Conservation (phyloP, 2,888 invertebrate genomes). For the Listrodromus nycthemerus region DNA sequence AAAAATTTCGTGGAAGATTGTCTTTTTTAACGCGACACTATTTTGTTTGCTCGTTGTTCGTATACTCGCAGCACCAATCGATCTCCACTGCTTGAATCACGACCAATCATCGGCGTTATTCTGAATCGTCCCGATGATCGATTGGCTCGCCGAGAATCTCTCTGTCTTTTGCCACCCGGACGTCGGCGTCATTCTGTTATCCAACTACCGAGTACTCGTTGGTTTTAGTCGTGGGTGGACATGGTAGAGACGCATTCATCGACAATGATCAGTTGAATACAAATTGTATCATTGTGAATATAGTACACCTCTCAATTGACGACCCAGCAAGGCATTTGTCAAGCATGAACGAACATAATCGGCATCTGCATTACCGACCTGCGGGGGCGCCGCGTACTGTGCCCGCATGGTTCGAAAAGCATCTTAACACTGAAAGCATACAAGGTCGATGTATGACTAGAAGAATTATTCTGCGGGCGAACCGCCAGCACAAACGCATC, state of each 20-base stretch:
- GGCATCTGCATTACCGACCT: background rate
- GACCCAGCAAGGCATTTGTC: background rate
- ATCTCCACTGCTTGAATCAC: conserved; percentile 3
- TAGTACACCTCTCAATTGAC: background rate
- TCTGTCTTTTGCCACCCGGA: background rate
- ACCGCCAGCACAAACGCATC: background rate
- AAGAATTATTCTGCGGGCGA: background rate
- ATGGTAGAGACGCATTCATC: background rate
- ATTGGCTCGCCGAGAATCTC: background rate
- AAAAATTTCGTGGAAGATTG: background rate
- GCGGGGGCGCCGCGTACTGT: background rate
- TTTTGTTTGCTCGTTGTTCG: conserved; percentile 5
- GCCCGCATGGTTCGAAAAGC: background rate
- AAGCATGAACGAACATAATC: background rate
- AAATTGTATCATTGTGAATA: background rate
- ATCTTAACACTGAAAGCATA: background rate
- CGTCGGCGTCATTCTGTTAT: background rate
- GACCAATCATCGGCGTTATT: conserved; percentile 25
- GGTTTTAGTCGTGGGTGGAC: background rate
- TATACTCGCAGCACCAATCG: conserved; percentile 8
- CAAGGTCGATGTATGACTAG: background rate
- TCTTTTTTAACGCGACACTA: background rate
- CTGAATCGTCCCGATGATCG: background rate
- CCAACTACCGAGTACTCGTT: background rate
- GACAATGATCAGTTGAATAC: background rate